phyloP scores from a whole-genome alignment of 2,113 vertebrate genomes.

The Dermatemys mawii region DNA sequence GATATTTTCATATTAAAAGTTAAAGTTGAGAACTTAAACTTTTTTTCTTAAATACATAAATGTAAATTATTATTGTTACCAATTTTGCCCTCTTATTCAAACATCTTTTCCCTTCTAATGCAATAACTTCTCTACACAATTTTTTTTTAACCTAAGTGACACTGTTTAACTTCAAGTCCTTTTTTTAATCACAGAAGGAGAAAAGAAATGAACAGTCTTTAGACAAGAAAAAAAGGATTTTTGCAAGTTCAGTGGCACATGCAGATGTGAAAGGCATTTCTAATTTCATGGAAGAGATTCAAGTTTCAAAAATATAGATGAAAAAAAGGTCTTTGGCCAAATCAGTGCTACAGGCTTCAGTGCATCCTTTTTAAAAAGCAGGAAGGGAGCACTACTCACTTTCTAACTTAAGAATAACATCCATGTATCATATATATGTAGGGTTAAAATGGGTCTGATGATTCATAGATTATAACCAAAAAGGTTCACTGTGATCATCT shows the following conservation, averaged over 20 bases:
- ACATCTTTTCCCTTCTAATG: not conserved
- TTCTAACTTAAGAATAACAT: not conserved
- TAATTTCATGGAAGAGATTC: not conserved
- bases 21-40: not conserved
- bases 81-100: not conserved
- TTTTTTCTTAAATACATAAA: not conserved
- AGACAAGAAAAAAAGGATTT: not conserved
- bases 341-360: not conserved
- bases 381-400: not conserved
- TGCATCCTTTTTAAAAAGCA: not conserved
- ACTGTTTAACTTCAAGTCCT: not conserved
- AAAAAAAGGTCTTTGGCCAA: not conserved
- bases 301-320: not conserved
- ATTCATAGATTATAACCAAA: too few relatives aligned
- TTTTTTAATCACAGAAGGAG: not conserved
- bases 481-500: too few relatives aligned
- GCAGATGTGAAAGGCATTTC: not conserved
- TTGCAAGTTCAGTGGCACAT: not conserved
- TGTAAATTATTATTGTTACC: not conserved
- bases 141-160: not conserved
- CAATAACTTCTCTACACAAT: not conserved
- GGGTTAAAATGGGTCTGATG: not conserved
- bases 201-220: not conserved
- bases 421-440: not conserved
- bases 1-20: slow-evolving; percentile 8